Evolutionary conservation across 1,140 invertebrate species (phyloP), one percentile per base, ranked within the genome.

Genomic region (Andricus grossulariae): DNA sequence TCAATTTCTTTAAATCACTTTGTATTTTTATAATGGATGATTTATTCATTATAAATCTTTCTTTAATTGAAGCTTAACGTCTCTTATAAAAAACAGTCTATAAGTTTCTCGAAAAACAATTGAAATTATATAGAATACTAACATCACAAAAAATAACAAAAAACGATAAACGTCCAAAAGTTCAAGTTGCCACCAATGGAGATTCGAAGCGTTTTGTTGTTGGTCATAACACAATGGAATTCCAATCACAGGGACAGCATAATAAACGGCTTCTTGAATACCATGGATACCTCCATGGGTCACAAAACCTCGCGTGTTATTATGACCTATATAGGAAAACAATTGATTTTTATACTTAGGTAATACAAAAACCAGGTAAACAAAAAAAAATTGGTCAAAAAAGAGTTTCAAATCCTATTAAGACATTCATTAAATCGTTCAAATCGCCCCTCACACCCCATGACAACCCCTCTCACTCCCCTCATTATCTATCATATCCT

Each of bases 281-380:
- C 92, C 89, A 45, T 91, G 85, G 21, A 90, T 82, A 2, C 93
- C 92, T 71, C 92, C 92, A 71, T 93, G 92, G 10, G 89, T 90
- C n/a, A 93, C 85, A 77, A 93, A 93, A 18, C 89, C 80, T 81
- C 84, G 80, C 18, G 88, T 75, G 32, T 91, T 89, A 18, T 86
- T 82, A 81, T 93, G 91, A n/a, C 83, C 91, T 91, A 76, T 76
- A 87, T 78, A 75, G 6, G 49, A 72, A 74, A 54, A 18, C 25
- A 19, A 57, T 71, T 21, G 39, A 45, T 45, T 19, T 50, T 21
- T 49, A 11, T 72, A n/a, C 39, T 54, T 50, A 32, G 3, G 3
- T 25, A 25, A 25, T 25, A 25, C 1, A 25, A 25, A 25, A 25
- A 25, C 25, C 3, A 25, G 1, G 1, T 2, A 25, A 25, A 3